These are phyloP conservation scores for Rousettus madagascariensis DNA, from an alignment of 2,797 vertebrate species.

Conservation along the genomic window DNA sequence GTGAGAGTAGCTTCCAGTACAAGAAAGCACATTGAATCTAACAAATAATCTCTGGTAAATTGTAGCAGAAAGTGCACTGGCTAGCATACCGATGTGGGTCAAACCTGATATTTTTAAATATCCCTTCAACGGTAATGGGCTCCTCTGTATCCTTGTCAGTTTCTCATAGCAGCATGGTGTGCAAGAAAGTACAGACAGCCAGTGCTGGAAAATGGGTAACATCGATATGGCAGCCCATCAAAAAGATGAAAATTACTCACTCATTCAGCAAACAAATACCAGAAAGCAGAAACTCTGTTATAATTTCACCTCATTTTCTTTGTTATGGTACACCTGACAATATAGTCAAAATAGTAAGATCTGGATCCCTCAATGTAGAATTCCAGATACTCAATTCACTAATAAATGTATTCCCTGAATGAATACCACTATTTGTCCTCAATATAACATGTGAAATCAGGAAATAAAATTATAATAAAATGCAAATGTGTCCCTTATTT, in stretches of 20 bases:
- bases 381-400: constrained; percentile 47
- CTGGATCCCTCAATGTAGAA: not conserved
- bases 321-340: not conserved
- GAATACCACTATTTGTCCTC: constrained; percentile 12
- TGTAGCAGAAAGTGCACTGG: not conserved
- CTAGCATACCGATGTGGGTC: not conserved
- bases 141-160: not conserved
- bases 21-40: not conserved
- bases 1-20: not conserved
- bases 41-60: not conserved
- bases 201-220: not conserved
- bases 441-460: constrained; percentile 35
- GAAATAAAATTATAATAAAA: not conserved
- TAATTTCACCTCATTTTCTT: constrained; percentile 47
- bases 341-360: constrained; percentile 22
- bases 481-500: not conserved
- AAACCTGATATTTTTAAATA: not conserved
- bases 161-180: constrained; percentile 47
- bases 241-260: constrained; percentile 14
- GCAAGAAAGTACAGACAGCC: constrained; percentile 44
- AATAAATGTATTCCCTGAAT: constrained; percentile 25
- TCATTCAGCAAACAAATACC: constrained; percentile 4
- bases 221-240: not conserved
- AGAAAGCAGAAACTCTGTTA: constrained; percentile 67
- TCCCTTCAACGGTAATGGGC: not conserved